Evolutionary conservation across 2,797 vertebrate genomes (phyloP).

Genomic region (Alouatta caraya): DNA sequence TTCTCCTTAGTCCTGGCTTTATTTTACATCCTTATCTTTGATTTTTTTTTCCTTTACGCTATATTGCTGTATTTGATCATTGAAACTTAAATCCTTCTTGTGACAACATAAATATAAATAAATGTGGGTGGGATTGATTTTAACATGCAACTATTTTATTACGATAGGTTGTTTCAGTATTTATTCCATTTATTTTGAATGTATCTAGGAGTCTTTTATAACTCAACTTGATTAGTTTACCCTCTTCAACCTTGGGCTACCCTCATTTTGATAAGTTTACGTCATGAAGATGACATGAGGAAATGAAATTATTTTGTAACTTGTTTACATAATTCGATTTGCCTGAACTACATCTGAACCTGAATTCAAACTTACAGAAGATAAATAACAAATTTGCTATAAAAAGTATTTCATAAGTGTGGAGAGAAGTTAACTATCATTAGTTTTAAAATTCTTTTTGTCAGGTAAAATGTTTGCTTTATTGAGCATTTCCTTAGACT

Average conservation of each 20-base stretch:
- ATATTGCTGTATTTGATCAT: neutral
- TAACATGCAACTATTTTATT: neutral
- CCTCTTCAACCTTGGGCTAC: slow-evolving; percentile 70
- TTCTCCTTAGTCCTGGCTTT: neutral
- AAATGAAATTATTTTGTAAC: slow-evolving; percentile 81
- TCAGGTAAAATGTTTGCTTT: slow-evolving; percentile 19
- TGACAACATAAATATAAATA: slow-evolving; percentile 20
- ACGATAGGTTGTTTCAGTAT: neutral
- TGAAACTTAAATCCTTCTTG: neutral
- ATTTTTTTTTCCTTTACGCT: neutral
- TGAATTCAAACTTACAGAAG: slow-evolving; percentile 68
- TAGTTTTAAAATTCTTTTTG: slow-evolving; percentile 34
- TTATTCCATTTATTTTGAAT: slow-evolving; percentile 40
- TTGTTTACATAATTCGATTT: slow-evolving; percentile 81
- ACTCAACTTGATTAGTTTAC: slow-evolving; percentile 60
- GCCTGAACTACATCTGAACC: slow-evolving; percentile 77
- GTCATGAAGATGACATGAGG: slow-evolving; percentile 68
- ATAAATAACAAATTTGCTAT: slow-evolving; percentile 42
- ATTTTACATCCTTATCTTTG: neutral
- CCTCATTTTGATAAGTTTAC: slow-evolving; percentile 76
- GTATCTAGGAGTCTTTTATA: neutral
- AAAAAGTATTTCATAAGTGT: slow-evolving; percentile 24
- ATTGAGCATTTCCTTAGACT: neutral
- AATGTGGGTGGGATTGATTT: neutral
- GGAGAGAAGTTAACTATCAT: slow-evolving; percentile 17